Percentiles rank a stretch among this genome's conserved stretches.
These are phyloP conservation scores for Lordiphosa fenestrarum DNA, from an alignment of 2,888 invertebrate species.

Conservation along the genomic window DNA sequence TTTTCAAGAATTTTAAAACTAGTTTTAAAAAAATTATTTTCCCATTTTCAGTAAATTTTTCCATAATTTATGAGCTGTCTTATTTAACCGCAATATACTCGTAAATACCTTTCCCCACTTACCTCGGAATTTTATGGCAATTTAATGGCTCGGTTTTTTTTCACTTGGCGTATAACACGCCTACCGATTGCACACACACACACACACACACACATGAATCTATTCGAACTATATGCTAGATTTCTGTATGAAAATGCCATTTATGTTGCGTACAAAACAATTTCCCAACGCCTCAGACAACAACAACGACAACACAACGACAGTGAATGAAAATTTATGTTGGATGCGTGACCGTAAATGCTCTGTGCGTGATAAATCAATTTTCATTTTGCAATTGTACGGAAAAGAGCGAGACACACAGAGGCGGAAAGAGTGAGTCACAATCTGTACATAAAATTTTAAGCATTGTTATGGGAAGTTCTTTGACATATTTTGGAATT, in stretches of 20 bases:
- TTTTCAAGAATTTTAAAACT: too few relatives aligned
- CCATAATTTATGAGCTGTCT: slow-evolving; percentile 22
- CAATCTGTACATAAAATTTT: slow-evolving; percentile 46
- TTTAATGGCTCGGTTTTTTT: slow-evolving; percentile 20
- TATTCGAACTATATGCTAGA: neutral
- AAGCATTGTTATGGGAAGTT: slow-evolving; percentile 54
- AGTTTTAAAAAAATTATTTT: neutral
- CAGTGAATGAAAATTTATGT: slow-evolving; percentile 71
- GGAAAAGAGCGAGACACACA: neutral
- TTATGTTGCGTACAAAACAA: slow-evolving; percentile 58
- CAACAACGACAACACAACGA: slow-evolving; percentile 47
- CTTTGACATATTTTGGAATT: slow-evolving; percentile 59
- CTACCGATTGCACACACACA: neutral
- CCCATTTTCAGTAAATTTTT: neutral
- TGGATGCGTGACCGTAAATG: slow-evolving; percentile 69
- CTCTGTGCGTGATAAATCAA: slow-evolving; percentile 71
- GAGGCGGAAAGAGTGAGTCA: neutral
- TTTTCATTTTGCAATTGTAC: slow-evolving; percentile 69
- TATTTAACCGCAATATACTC: slow-evolving; percentile 36
- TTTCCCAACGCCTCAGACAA: slow-evolving; percentile 46
- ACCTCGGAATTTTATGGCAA: slow-evolving; percentile 4
- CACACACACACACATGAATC: slow-evolving; percentile 3
- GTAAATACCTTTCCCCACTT: slow-evolving; percentile 13
- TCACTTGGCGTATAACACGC: slow-evolving; percentile 6
- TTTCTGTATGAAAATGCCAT: slow-evolving; percentile 56